phyloP scores from a whole-genome alignment of 2,113 vertebrate genomes.

The Circaetus cinerascens region DNA sequence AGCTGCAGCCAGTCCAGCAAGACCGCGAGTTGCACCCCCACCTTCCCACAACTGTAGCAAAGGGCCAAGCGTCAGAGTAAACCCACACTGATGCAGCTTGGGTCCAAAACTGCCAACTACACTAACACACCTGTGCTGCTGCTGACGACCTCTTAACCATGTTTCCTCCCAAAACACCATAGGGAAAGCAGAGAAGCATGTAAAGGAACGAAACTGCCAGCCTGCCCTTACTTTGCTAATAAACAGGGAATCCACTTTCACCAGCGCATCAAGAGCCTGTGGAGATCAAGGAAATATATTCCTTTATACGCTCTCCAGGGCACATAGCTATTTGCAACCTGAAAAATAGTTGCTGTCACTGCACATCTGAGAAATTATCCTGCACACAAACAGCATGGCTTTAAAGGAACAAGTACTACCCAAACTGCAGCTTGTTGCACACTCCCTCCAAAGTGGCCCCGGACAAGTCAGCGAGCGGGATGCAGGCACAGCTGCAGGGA shows the following conservation, averaged over 20 bases:
- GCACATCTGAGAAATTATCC: not conserved
- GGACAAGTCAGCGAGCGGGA: rapidly evolving
- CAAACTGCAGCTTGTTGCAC: not conserved
- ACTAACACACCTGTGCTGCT: rapidly evolving
- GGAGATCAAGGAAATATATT: not conserved
- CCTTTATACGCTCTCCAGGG: not conserved
- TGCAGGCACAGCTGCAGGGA: rapidly evolving
- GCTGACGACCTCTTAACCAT: not conserved
- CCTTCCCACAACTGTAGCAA: rapidly evolving
- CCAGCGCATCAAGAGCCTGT: not conserved
- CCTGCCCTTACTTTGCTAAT: not conserved
- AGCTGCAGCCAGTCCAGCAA: not conserved
- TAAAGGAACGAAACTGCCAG: not conserved
- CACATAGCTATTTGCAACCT: not conserved
- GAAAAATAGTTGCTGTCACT: slow-evolving; percentile 1
- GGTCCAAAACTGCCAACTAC: not conserved
- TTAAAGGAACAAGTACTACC: not conserved
- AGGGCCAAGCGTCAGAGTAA: rapidly evolving
- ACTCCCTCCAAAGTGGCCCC: not conserved
- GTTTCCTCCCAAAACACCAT: not conserved
- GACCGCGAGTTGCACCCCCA: not conserved
- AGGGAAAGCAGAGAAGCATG: not conserved
- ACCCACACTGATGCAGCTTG: not conserved
- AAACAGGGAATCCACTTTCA: not conserved
- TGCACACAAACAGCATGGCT: not conserved